Percentiles rank a stretch among this genome's conserved stretches.
Conservation (phyloP, 2,888 invertebrate genomes). For the Baronia brevicornis region DNA sequence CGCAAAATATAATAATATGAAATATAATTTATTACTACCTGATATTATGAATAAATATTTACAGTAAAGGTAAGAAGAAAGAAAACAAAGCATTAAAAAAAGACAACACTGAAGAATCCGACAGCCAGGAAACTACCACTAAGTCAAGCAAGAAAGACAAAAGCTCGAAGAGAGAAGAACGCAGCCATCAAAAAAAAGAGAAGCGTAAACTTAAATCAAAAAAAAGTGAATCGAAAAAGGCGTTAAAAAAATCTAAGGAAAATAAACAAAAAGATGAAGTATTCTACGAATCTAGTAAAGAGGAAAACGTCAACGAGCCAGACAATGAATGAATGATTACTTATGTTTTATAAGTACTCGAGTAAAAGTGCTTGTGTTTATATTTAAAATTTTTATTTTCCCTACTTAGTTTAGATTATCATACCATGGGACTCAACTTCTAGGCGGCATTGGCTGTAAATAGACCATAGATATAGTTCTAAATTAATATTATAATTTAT, state of each 20-base stretch:
- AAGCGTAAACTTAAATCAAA: constrained; percentile 1
- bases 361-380: neutral
- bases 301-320: constrained; percentile 60
- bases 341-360: neutral
- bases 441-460: no score
- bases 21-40: no score
- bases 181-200: neutral
- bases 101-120: no score
- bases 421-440: no score
- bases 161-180: constrained; percentile 1
- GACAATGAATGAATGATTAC: constrained; percentile 27
- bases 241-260: constrained; percentile 15
- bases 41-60: no score
- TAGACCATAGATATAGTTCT: no score
- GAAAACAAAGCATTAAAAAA: constrained; percentile 6
- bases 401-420: constrained; percentile 31
- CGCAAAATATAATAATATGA: no score
- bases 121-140: constrained; percentile 2
- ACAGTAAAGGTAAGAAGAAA: constrained; percentile 5
- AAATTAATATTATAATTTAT: no score
- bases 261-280: constrained; percentile 26
- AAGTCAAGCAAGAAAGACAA: constrained; percentile 5
- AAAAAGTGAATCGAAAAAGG: constrained; percentile 3
- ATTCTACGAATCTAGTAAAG: constrained; percentile 56
- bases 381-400: neutral